Base-by-base conservation (phyloP, 2,113 vertebrate species). In the Corydoras sp. region DNA sequence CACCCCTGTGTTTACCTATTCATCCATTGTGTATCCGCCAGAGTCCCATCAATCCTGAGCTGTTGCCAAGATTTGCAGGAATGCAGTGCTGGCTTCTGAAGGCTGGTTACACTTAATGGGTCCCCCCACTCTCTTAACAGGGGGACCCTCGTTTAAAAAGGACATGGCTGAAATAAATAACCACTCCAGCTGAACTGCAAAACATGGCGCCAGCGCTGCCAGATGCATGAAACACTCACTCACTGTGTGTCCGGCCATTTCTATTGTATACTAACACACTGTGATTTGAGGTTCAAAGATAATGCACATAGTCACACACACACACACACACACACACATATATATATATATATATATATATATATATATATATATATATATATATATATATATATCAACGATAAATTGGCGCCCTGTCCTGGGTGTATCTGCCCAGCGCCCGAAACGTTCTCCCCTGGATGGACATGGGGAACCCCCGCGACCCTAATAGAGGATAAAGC, bases 1-100 rank as follows among this genome's bases (percentile, higher is more conserved):
- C 87, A 87, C 85, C 83, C 83, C 79, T 89, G 86, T 88, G 83
- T 88, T 85, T 86, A 88, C 85, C 88, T 85, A 88, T 91, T 91
- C 89, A 90, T 86, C 85, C 85, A 85, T 90, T 89, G 87, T 89
- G 84, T 84, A 86, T 86, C 83, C 82, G 80, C 81, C 80, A 89
- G 86, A 85, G 85, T 89, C 83, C 87, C 86, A 90, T 91, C 86
- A 77, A 89, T 90, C 84, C 84, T 65, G 31, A 78, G 69, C 77
- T 84, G 83, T 83, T 88, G 88, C 87, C 88, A 89, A 88, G 87
- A 87, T 88, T 87, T 86, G 65, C 77, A 77, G 86, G 87, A 88
- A 89, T 85, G 85, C 80, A 78, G 84, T 80, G 77, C 67, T 58
- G 72, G 75, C 77, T 80, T 88, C 79, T 79, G 55, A 82, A 81